Evolutionary conservation across 2,797 vertebrate species (phyloP).

Genomic region (Allochrocebus solatus): DNA sequence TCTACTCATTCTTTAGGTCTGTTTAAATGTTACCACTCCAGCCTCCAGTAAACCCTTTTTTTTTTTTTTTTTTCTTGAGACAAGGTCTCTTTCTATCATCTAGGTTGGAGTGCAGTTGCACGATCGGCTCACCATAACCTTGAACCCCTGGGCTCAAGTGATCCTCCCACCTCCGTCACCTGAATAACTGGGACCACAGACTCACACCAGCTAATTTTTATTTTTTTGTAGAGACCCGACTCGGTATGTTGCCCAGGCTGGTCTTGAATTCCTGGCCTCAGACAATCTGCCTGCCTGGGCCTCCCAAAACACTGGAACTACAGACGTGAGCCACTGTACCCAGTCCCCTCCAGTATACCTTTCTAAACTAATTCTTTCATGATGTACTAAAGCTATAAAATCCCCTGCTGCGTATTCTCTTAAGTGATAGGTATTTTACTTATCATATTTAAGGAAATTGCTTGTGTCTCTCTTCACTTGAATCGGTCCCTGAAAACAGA

Average conservation of each 20-base stretch:
- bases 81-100: background rate
- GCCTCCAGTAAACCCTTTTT: background rate
- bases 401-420: background rate
- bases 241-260: background rate
- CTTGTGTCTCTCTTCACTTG: background rate
- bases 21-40: background rate
- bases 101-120: background rate
- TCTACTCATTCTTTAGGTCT: background rate
- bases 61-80: background rate
- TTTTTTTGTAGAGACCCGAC: background rate
- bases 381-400: background rate
- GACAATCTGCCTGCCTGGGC: background rate
- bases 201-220: background rate
- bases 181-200: background rate
- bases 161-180: background rate
- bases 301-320: background rate
- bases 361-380: background rate
- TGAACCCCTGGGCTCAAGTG: background rate
- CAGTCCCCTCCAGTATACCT: background rate
- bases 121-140: background rate
- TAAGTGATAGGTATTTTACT: background rate
- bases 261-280: background rate
- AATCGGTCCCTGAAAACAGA: background rate
- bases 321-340: background rate
- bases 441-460: background rate